Evolutionary conservation across 1,140 invertebrate genomes (phyloP).

Genomic region (Lordiphosa stackelbergi): DNA sequence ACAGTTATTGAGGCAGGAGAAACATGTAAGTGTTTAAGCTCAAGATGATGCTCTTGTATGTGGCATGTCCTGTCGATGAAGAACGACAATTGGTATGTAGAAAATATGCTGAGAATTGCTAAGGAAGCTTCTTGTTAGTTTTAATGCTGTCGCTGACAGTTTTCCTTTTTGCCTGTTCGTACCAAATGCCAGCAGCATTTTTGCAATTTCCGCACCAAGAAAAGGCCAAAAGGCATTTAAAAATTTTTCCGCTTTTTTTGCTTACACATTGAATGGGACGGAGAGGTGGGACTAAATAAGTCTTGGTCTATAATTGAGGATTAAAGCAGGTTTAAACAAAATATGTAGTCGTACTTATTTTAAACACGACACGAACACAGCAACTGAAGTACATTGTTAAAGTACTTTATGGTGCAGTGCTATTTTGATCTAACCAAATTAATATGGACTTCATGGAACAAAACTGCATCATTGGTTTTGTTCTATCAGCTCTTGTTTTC

Average conservation of each 20-base stretch:
- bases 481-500: too few relatives aligned
- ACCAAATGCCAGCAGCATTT: slow-evolving; percentile 56
- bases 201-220: slow-evolving; percentile 58
- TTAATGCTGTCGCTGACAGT: slow-evolving; percentile 61
- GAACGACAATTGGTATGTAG: slow-evolving; percentile 17
- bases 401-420: too few relatives aligned
- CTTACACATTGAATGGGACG: slow-evolving; percentile 15
- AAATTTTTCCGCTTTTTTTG: slow-evolving; percentile 17
- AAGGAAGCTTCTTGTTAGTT: slow-evolving; percentile 34
- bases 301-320: slow-evolving; percentile 1
- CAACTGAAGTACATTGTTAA: too few relatives aligned
- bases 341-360: too few relatives aligned
- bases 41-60: background rate
- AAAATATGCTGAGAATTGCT: slow-evolving; percentile 41
- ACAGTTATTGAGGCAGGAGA: background rate
- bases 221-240: slow-evolving; percentile 29
- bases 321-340: background rate
- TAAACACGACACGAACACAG: too few relatives aligned
- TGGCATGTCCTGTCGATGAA: background rate
- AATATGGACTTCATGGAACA: too few relatives aligned
- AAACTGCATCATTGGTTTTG: too few relatives aligned
- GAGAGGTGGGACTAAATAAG: slow-evolving; percentile 13
- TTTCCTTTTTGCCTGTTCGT: slow-evolving; percentile 19
- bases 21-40: too few relatives aligned
- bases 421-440: too few relatives aligned